Percentiles rank a stretch among this genome's conserved stretches.
Conservation (phyloP, 30 jellyfish, hydroid and myxozoan species). For the Rhopilema esculentum region DNA sequence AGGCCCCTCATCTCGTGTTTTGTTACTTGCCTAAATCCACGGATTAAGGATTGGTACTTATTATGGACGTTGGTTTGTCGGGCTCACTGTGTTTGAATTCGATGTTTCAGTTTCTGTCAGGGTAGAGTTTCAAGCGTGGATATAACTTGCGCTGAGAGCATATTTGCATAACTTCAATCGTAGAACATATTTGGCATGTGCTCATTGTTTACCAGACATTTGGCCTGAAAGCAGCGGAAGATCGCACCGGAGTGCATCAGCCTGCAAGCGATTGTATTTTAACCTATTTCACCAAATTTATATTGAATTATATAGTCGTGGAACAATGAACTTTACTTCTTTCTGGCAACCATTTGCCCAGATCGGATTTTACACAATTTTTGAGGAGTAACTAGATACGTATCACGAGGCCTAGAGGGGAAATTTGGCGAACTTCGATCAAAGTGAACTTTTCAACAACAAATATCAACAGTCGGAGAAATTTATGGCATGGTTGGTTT, state of each 20-base stretch:
- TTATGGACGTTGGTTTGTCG: background rate
- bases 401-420: background rate
- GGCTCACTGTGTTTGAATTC: too few species aligned
- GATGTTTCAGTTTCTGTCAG: constrained; percentile 10
- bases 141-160: constrained; percentile 3
- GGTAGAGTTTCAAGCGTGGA: constrained; percentile 19
- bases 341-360: background rate
- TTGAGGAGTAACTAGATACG: background rate
- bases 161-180: constrained; percentile 46
- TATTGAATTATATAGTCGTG: background rate
- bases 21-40: background rate
- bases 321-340: background rate
- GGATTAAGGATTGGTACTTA: background rate
- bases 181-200: constrained; percentile 42
- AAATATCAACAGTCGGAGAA: background rate
- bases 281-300: background rate
- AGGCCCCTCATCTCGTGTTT: background rate
- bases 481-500: background rate
- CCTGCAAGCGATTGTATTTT: background rate
- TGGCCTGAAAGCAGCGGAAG: constrained; percentile 12
- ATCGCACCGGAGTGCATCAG: background rate
- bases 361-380: background rate
- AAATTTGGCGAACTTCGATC: background rate
- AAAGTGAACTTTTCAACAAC: background rate
- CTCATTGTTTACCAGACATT: constrained; percentile 39